Base-by-base conservation (phyloP, 2,888 invertebrate genomes). In the Furcula furcula region DNA sequence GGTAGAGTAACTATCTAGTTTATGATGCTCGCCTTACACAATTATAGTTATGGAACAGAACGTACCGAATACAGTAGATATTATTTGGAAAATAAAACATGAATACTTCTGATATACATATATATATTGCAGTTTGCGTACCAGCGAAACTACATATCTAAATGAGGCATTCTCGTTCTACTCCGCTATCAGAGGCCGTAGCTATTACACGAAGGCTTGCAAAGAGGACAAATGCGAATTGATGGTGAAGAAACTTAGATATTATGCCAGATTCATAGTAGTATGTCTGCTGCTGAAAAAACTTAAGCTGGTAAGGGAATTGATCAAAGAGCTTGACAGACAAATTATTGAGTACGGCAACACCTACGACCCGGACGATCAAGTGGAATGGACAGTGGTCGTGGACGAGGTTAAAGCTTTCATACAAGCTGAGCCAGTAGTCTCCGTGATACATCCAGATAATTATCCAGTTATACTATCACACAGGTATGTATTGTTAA, bases 121-220 rank as follows among this genome's bases (percentile, higher is more conserved):
- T n/a, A n/a, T n/a, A n/a, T 4, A 29, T 69, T 92, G 23, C 81
- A 97, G 97, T 80, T 91, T 98, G 67, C 91, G 98, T 68, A 98
- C 98, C 46, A 98, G 98, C 83, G 98, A 98, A 89, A 97, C 97
- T 20, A 96, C 96, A 81, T 98, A 98, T 84, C 90, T 98, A 62
- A 96, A 96, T 78, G 98, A 98, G 89, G 97, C 98, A 30, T 98
- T 94, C 82, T 96, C 97, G 37, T 98, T 98, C 86, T 98, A 98
- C 90, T 94, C 96, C 30, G 98, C 98, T 9, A 98, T 98, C 61
- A 90, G 98, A 56, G 96, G 96, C 44, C 90, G 98, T 60, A 96
- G 96, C 11, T 98, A 98, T 78, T 98, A 98, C 79, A 97, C 97
- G 33, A 92, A 97, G 66, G 97, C 97, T 0, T 94, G 94, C 48